Base-by-base conservation (phyloP, 92 coral and sea anemone genomes). In the Palythoa heliodiscus region DNA sequence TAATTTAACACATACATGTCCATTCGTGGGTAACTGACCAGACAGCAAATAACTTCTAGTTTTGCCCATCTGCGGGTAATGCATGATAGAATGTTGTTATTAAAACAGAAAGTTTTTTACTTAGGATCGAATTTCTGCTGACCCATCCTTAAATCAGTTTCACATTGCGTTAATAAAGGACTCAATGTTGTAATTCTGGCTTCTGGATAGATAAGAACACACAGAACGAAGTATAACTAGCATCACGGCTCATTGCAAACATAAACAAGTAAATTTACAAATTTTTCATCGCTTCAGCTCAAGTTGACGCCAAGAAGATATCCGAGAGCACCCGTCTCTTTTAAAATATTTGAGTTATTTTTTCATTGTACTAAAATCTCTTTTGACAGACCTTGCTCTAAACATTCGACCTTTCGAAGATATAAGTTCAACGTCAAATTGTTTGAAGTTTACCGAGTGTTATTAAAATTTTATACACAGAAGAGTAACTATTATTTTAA, bases 211-310 rank as follows among this genome's bases (percentile, higher is more conserved):
- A n/a, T 16, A 19, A 78, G 38, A 78, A 38, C 55, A 60, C 37
- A 4, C 35, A 19, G 19, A 64, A 5, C 53, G 48, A 29, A 29
- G 35, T 29, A 29, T 29, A 29, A 29, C 35, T 11, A 37, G 20
- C 83, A 38, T 19, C 35, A n/a, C 69, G 66, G 15, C 12, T 39
- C 37, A 61, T 23, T 78, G 35, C 71, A 78, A 78, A 78, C 47
- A 60, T 17, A 16, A 78, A 78, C 35, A 60, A 5, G 50, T 58
- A 20, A 78, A 78, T 24, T 24, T 37, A 39, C 52, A 76, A 61
- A 52, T 78, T 78, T 78, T 71, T 78, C 83, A 78, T 58, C 83
- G 83, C 83, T 60, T 78, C 57, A 57, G 70, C 72, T 19, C 20
- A 38, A 4, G 57, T 60, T 7, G 10, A 60, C 55, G 17, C 38